These are phyloP conservation scores for Tapera naevia DNA, from an alignment of 2,797 vertebrate species.

Conservation along the genomic window DNA sequence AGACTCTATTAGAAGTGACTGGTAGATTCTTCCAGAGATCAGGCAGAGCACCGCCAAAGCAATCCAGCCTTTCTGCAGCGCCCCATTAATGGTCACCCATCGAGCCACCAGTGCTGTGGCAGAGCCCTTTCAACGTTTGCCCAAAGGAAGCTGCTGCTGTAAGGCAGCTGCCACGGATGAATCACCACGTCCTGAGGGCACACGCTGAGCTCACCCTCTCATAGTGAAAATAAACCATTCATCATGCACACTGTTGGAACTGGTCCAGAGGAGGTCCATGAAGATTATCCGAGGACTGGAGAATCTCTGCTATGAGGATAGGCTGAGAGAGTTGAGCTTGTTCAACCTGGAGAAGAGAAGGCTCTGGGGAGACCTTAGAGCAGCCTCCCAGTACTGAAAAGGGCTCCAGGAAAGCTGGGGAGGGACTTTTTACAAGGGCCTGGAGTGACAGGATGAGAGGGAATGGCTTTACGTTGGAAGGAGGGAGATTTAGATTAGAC, in stretches of 20 bases:
- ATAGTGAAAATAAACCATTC: conserved; percentile 1
- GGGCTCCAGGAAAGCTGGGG: too few relatives aligned
- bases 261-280: too few relatives aligned
- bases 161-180: not conserved
- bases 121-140: not conserved
- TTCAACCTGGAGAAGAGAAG: too few relatives aligned
- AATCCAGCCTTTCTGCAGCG: not conserved
- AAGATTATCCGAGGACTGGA: too few relatives aligned
- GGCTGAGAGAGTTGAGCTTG: too few relatives aligned
- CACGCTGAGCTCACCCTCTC: not conserved
- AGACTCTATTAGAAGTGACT: not conserved
- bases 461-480: too few relatives aligned
- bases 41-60: not conserved
- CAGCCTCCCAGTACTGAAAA: too few relatives aligned
- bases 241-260: not conserved
- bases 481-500: too few relatives aligned
- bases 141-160: not conserved
- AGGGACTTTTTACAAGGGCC: too few relatives aligned
- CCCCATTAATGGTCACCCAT: not conserved
- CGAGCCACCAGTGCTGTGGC: not conserved
- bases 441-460: too few relatives aligned
- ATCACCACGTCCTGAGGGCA: not conserved
- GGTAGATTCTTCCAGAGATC: not conserved
- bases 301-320: too few relatives aligned
- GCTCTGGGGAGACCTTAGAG: too few relatives aligned